A percentile compares a stretch with the other conserved stretches of the same genome.
phyloP scores from a whole-genome alignment of 2,888 invertebrate genomes.

The Alviniconcha strummeri region DNA sequence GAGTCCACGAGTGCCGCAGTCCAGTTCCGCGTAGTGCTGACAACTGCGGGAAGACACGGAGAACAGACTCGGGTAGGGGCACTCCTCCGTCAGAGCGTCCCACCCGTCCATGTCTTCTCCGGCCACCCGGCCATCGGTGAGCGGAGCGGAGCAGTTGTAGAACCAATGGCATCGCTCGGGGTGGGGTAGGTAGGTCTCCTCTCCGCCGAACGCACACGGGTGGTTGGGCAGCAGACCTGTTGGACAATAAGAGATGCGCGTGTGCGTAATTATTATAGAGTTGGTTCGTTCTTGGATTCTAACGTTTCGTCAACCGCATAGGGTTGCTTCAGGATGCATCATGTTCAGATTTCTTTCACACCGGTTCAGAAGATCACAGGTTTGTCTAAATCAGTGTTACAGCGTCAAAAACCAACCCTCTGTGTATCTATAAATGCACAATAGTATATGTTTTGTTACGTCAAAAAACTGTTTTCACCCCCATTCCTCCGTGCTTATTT shows the following conservation, averaged over 20 bases:
- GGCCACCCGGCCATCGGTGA: background rate
- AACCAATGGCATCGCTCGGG: constrained; percentile 49
- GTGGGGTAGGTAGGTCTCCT: constrained; percentile 40
- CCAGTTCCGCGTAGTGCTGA: constrained; percentile 44
- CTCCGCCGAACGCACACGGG: constrained; percentile 32
- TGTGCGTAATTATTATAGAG: too few relatives aligned
- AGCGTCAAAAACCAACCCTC: too few relatives aligned
- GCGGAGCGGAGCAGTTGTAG: constrained; percentile 46
- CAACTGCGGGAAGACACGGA: constrained; percentile 39
- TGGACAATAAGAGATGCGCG: background rate
- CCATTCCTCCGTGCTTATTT: too few relatives aligned
- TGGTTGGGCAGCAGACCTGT: constrained; percentile 34
- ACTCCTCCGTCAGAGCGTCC: constrained; percentile 45
- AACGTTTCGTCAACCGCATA: too few relatives aligned
- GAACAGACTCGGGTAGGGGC: constrained; percentile 50
- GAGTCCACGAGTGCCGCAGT: constrained; percentile 43
- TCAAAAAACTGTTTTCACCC: too few relatives aligned
- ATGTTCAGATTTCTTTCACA: too few relatives aligned
- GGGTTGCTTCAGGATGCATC: too few relatives aligned
- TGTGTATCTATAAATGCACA: too few relatives aligned
- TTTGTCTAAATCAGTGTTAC: too few relatives aligned
- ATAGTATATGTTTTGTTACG: too few relatives aligned
- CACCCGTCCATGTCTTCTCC: constrained; percentile 1
- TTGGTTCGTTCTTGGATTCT: too few relatives aligned
- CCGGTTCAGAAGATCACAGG: too few relatives aligned